Base-by-base conservation (phyloP, 2,797 vertebrate genomes). In the Pseudochromis fuscus region DNA sequence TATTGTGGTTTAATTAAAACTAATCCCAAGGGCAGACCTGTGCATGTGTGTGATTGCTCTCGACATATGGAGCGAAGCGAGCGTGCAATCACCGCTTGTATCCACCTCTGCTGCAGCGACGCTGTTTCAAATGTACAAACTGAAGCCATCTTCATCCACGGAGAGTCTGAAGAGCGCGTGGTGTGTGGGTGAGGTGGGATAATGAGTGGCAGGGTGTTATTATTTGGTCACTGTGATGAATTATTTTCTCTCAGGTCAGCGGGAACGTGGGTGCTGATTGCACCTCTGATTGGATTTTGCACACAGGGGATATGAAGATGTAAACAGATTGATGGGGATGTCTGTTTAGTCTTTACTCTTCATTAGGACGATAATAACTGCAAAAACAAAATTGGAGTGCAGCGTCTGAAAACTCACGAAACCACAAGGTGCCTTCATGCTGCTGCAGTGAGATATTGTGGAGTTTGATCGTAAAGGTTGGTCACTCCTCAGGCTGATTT, bases 1-100 rank as follows among this genome's bases (percentile, higher is more conserved):
- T 79, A 83, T 74, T 23, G 9, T 37, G 67, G 67, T 80, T 85
- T 86, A 81, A 89, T 88, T 85, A 84, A 75, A 58, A 62, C 27
- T 48, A 75, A 76, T 80, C 77, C 63, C 68, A 11, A 30, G 70
- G 71, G 79, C 53, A 38, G 30, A 75, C 62, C 38, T 55, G 75
- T 33, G 66, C 2, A 16, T 38, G 33, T 31, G 25, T 60, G 72
- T 33, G 42, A 24, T 51, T 27, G 68, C 12, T 46, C 51, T 72
- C 35, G 12, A 56, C 57, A 58, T 30, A 21, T 65, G 72, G 50
- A 51, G 56, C 35, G 35, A 80, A 56, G 37, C 10, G n/a, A 56
- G 64, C 50, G 10, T 51, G 44, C 44, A 31, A 37, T 69, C 27
- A 28, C 24, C 37, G n/a, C 50, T 48, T 21, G 10, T 44, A 7